Percentiles rank a stretch among this genome's conserved stretches.
Evolutionary conservation across 2,113 vertebrate species (phyloP).

Genomic region (Zosterops pallidus): DNA sequence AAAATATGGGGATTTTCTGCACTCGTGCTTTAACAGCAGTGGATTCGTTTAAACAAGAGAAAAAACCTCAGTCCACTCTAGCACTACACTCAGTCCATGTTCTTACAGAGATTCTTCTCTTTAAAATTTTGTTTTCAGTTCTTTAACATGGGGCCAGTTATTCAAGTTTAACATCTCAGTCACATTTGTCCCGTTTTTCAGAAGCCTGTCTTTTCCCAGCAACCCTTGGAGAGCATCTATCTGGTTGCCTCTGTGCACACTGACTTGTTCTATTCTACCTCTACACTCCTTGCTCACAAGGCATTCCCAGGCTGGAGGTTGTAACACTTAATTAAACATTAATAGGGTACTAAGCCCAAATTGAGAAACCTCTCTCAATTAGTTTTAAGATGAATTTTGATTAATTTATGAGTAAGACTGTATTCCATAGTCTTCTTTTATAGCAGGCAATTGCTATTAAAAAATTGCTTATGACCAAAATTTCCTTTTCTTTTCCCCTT

Average conservation of each 20-base stretch:
- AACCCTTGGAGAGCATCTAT: neutral
- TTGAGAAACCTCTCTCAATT: neutral
- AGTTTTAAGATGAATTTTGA: neutral
- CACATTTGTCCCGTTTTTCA: neutral
- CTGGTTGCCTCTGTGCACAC: neutral
- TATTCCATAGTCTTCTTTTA: neutral
- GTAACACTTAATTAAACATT: neutral
- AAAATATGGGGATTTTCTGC: conserved; percentile 21
- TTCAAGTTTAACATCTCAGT: neutral
- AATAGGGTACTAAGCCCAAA: neutral
- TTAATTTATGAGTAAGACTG: neutral
- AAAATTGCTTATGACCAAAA: neutral
- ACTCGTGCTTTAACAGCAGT: neutral
- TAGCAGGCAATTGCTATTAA: neutral
- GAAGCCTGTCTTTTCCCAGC: neutral
- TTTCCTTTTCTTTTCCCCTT: neutral
- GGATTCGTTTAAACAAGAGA: neutral
- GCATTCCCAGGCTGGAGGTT: neutral
- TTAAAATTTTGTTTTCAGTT: neutral
- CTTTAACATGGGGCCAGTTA: neutral
- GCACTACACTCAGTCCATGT: neutral
- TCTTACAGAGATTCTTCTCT: neutral
- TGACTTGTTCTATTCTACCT: neutral
- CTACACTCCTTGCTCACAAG: neutral
- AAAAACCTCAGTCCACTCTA: neutral